These are phyloP conservation scores for Tachycineta bicolor DNA, from an alignment of 2,113 vertebrate genomes.

Conservation along the genomic window DNA sequence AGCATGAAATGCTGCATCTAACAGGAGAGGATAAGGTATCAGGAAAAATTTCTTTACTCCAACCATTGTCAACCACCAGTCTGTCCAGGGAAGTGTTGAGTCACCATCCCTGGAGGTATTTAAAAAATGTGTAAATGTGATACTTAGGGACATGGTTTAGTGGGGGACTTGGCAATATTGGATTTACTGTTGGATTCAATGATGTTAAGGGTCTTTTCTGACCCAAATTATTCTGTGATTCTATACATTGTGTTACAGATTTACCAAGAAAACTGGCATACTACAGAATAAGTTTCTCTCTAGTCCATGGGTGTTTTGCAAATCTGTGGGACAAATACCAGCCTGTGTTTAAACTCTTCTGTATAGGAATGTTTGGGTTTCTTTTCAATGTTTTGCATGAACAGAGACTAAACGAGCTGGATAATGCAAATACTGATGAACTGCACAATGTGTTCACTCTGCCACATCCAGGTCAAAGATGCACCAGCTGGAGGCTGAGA, in stretches of 20 bases:
- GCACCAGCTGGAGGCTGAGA: background rate
- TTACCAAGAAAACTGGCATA: background rate
- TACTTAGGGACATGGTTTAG: background rate
- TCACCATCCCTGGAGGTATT: background rate
- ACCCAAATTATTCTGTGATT: background rate
- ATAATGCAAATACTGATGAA: background rate
- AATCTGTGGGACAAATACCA: background rate
- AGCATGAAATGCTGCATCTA: background rate
- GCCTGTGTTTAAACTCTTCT: background rate
- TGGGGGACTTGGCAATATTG: background rate
- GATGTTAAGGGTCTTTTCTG: background rate
- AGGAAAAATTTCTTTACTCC: background rate
- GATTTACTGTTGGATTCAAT: background rate
- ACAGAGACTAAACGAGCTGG: background rate
- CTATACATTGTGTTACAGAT: background rate
- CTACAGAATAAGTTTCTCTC: background rate
- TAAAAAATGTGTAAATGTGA: fast-evolving
- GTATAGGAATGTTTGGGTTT: background rate
- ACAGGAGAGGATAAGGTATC: background rate
- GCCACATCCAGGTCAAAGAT: background rate
- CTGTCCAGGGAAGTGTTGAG: background rate
- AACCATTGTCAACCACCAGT: background rate
- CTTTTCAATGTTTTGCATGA: background rate
- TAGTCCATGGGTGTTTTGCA: background rate
- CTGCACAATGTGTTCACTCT: background rate